phyloP scores from a whole-genome alignment of 1,140 invertebrate species.

The Drosophila auraria region DNA sequence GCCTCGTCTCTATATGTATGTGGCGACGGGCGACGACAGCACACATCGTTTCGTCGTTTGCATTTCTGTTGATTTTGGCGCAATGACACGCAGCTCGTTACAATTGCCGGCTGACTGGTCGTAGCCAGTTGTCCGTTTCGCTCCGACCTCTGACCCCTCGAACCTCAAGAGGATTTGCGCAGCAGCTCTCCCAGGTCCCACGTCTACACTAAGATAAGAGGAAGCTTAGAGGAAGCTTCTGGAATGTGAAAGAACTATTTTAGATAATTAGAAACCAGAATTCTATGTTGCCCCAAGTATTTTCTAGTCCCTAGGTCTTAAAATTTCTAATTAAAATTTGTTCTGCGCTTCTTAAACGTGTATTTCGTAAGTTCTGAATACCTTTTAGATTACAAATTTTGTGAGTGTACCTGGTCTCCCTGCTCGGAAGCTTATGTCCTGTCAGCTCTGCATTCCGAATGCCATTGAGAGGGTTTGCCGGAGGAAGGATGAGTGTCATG shows the following conservation, averaged over 20 bases:
- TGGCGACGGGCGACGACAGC: slow-evolving; percentile 55
- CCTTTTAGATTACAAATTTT: background rate
- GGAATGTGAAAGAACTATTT: background rate
- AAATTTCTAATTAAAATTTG: background rate
- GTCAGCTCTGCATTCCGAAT: slow-evolving; percentile 41
- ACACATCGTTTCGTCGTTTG: slow-evolving; percentile 81
- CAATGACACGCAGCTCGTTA: slow-evolving; percentile 80
- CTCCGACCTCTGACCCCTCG: slow-evolving; percentile 16
- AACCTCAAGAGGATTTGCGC: slow-evolving; percentile 29
- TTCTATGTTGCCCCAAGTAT: background rate
- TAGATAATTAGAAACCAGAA: too few relatives aligned
- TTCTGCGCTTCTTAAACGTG: too few relatives aligned
- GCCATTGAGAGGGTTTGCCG: slow-evolving; percentile 2
- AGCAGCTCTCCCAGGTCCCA: slow-evolving; percentile 15
- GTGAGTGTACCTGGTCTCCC: slow-evolving; percentile 4
- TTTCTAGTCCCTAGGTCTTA: too few relatives aligned
- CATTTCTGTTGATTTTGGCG: slow-evolving; percentile 81
- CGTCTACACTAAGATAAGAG: slow-evolving; percentile 15
- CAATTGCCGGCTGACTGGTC: slow-evolving; percentile 51
- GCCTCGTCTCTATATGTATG: slow-evolving; percentile 4
- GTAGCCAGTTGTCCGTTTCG: slow-evolving; percentile 26
- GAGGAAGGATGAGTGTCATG: slow-evolving; percentile 17
- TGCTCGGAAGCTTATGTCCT: slow-evolving; percentile 19
- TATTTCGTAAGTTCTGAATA: rapidly evolving
- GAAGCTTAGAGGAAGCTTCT: too few relatives aligned